Conservation (phyloP, 2,888 invertebrate genomes). For the Kryphioiulus occultus region DNA sequence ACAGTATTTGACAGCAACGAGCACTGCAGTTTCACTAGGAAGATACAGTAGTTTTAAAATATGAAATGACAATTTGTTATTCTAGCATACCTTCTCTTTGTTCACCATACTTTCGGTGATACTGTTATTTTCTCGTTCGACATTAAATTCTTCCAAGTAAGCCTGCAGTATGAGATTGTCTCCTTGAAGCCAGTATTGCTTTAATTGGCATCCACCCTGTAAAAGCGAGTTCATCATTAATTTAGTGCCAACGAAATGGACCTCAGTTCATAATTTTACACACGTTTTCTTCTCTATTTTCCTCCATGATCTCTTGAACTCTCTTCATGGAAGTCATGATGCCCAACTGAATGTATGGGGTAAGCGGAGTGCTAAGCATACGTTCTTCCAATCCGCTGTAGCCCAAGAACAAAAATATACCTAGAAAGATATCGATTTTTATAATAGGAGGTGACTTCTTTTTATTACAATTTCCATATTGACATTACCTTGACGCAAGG, state of each 20-base stretch:
- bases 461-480: not conserved
- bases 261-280: not conserved
- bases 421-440: slow-evolving; percentile 66
- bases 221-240: not conserved
- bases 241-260: not conserved
- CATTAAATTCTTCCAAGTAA: slow-evolving; percentile 51
- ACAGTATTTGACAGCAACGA: no score
- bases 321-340: slow-evolving; percentile 69
- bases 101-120: slow-evolving; percentile 47
- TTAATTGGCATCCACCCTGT: slow-evolving; percentile 49
- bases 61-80: not conserved
- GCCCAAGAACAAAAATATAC: slow-evolving; percentile 86
- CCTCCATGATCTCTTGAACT: slow-evolving; percentile 49
- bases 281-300: slow-evolving; percentile 43
- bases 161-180: slow-evolving; percentile 53
- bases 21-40: no score
- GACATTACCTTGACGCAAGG: slow-evolving; percentile 51
- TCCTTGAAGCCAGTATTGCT: slow-evolving; percentile 35
- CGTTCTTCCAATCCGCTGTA: slow-evolving; percentile 90
- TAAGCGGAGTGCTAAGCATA: slow-evolving; percentile 75
- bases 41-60: no score
- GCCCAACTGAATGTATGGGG: slow-evolving; percentile 83
- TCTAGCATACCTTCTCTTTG: slow-evolving; percentile 51
- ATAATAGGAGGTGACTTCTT: not conserved
- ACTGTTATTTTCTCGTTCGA: slow-evolving; percentile 50